Base-by-base conservation (phyloP, 53 echinoderm and acorn worm genomes). In the Stichopus horrens region DNA sequence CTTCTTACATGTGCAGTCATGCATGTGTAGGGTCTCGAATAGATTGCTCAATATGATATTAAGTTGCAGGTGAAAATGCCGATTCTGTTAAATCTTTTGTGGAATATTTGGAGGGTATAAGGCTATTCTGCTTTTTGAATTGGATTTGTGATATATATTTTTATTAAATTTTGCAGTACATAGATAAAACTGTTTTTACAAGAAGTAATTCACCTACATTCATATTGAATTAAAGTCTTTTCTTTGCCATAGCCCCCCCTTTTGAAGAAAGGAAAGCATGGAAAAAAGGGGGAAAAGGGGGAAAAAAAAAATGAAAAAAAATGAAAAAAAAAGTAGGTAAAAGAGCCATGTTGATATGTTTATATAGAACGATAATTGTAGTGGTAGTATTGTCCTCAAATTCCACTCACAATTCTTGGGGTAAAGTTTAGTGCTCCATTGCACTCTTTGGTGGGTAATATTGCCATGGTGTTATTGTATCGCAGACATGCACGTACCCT, bases 91-190 rank as follows among this genome's bases (percentile, higher is more conserved):
- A 71, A 71, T 71, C 14, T 71, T n/a, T 37, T 37, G 14, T 71
- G 71, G 71, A 71, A 18, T 71, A 71, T 71, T 7, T 18, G 37
- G 71, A 71, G n/a, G 71, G 71, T 71, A 71, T 37, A 37, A 37
- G 18, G 71, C 71, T 71, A 71, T 71, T 18, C 71, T 71, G 71
- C 56, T 58, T 53, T 51, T 81, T 81, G 9, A 81, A 58, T 81
- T 81, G 81, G 58, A 58, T 81, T 81, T 81, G 21, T 76, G 76
- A 58, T 81, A 10, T 81, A 10, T 58, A 21, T 81, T 81, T 81
- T 81, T 81, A 81, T 81, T 81, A 81, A 81, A 81, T 81, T 81
- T 58, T 81, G 71, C 71, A 71, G 71, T n/a, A 71, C 71, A 71
- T 71, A 13, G 18, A 71, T 16, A 16, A 71, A 71, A n/a, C 18